phyloP scores from a whole-genome alignment of 2,113 vertebrate genomes.

The Tragulus kanchil region DNA sequence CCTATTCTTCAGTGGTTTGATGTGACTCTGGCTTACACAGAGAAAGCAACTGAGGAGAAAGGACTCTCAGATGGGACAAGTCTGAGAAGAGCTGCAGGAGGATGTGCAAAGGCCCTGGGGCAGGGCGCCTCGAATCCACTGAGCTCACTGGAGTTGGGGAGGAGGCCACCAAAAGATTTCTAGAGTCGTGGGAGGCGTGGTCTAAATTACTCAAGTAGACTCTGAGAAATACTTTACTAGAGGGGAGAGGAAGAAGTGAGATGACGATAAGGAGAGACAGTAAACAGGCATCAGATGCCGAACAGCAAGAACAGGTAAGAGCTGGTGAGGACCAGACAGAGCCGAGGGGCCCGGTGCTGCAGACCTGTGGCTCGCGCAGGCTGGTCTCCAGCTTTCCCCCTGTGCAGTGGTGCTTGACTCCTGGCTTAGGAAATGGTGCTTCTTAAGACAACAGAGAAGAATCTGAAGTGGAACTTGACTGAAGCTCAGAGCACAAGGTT shows the following conservation, averaged over 20 bases:
- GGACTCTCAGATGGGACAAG: too few species aligned
- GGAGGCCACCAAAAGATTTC: too few species aligned
- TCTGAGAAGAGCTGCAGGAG: too few species aligned
- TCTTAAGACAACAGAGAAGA: constrained; percentile 26
- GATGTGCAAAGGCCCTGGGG: too few species aligned
- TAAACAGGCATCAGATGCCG: neutral
- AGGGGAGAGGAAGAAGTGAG: neutral
- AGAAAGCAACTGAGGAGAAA: too few species aligned
- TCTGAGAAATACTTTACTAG: neutral
- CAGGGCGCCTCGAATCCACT: too few species aligned
- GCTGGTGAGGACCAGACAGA: neutral
- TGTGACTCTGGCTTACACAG: too few species aligned
- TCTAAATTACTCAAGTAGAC: neutral
- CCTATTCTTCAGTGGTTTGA: too few species aligned
- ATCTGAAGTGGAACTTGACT: constrained; percentile 19
- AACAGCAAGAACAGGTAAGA: neutral
- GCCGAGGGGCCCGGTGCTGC: neutral
- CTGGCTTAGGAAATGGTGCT: neutral
- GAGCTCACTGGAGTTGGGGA: too few species aligned
- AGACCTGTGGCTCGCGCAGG: neutral
- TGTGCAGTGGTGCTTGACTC: neutral
- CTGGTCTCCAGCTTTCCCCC: neutral
- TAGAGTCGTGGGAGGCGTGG: too few species aligned
- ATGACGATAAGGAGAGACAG: neutral
- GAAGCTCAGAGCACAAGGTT: constrained; percentile 28